Evolutionary conservation across 2,888 invertebrate genomes (phyloP), one percentile per base, ranked within the genome.

Genomic region (Lycaena phlaeas): DNA sequence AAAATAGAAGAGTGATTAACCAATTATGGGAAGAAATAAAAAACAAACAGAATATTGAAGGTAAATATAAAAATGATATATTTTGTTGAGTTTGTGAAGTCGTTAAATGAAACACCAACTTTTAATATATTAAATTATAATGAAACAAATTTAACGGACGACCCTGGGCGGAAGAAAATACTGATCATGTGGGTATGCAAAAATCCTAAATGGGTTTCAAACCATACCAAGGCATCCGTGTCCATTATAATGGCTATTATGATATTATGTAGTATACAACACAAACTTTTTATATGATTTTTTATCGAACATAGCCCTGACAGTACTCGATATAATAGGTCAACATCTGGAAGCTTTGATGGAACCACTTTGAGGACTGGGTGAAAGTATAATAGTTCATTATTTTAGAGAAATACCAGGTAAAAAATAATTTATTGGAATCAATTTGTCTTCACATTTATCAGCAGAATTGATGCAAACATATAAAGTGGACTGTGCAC

Each of bases 301-400:
- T 27, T 46, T 38, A 34, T 17, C 27, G 42, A 28, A n/a, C n/a
- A n/a, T n/a, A n/a, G n/a, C n/a, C 40, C 46, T 41, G 12, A 41
- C 18, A 48, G 47, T 66, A 0, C 56, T 39, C 37, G 74, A 27
- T 70, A 30, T 51, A 37, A 56, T 27, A 52, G 56, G 7, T 78
- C 76, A 73, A 56, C 54, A 43, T 56, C 53, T 14, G 74, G 67
- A 2, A 68, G 66, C 65, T 61, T 68, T 46, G 56, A 39, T 30
- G 29, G 28, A n/a, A 38, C 12, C 11, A 38, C 14, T 38, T 39
- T 31, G 26, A 39, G 17, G 39, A 39, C 14, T 31, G 39, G 39
- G 15, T 39, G n/a, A 39, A 25, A 25, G 25, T 2, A 39, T 15
- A n/a, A 14, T 30, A 12, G 30, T 39, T 39, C 31, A 30, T 3